Evolutionary conservation across 2,113 vertebrate species (phyloP).

Genomic region (Polypterus senegalus): DNA sequence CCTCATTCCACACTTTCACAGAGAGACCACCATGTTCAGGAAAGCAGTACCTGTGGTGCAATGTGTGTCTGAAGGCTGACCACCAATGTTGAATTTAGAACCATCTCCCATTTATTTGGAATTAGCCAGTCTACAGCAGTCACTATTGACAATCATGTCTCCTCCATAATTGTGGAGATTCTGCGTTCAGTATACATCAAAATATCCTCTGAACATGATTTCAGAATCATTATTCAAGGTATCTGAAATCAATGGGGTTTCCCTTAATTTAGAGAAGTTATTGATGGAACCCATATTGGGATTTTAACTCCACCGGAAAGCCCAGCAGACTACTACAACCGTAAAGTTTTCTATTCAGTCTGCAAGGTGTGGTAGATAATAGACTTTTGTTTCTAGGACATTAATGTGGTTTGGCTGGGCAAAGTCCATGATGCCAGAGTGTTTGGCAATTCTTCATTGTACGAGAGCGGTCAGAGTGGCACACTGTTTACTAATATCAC

Average conservation of each 20-base stretch:
- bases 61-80: no score
- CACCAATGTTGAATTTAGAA: no score
- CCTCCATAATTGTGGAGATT: no score
- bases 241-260: no score
- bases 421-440: neutral
- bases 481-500: neutral
- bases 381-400: constrained; percentile 9
- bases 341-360: constrained; percentile 4
- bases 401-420: neutral
- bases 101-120: no score
- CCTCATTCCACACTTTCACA: no score
- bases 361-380: constrained; percentile 4
- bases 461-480: neutral
- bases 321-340: neutral
- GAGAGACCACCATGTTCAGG: no score
- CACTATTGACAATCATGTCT: no score
- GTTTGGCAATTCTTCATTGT: neutral
- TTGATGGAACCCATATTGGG: neutral
- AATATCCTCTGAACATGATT: neutral
- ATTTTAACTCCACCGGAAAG: neutral
- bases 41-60: no score
- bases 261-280: no score
- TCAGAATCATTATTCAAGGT: no score
- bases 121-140: no score
- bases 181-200: neutral